Conservation (phyloP, 2,888 invertebrate species). For the Uropetala carovei region DNA sequence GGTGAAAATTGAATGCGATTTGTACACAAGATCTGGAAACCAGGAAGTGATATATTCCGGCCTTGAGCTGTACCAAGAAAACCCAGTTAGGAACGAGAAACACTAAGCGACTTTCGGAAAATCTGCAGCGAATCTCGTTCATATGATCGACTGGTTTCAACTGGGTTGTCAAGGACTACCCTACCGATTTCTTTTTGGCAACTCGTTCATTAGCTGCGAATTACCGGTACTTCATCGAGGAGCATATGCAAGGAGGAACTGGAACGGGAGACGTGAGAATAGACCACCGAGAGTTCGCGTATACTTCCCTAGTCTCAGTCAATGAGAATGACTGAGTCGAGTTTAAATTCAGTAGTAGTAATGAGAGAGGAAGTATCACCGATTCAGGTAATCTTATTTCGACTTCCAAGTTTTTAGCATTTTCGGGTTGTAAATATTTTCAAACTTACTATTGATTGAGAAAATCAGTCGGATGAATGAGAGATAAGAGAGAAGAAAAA, state of each 20-base stretch:
- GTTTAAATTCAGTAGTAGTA: too few relatives aligned
- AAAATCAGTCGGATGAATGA: too few relatives aligned
- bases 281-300: neutral
- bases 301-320: neutral
- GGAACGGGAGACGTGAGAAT: slow-evolving; percentile 6
- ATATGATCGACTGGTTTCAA: neutral
- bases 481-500: too few relatives aligned
- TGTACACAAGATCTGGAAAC: neutral
- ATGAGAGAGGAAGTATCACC: too few relatives aligned
- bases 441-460: too few relatives aligned
- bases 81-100: neutral
- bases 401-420: too few relatives aligned
- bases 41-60: neutral
- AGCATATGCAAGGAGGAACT: neutral
- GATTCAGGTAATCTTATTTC: too few relatives aligned
- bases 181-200: neutral
- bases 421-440: too few relatives aligned
- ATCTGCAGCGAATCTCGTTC: neutral
- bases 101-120: neutral
- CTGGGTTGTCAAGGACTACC: neutral
- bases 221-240: neutral
- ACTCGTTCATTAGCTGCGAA: neutral
- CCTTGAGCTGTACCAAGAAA: neutral
- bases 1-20: neutral
- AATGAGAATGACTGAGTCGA: neutral